Base-by-base conservation (phyloP, 2,113 vertebrate species). In the Calyptommatus sinebrachiatus region DNA sequence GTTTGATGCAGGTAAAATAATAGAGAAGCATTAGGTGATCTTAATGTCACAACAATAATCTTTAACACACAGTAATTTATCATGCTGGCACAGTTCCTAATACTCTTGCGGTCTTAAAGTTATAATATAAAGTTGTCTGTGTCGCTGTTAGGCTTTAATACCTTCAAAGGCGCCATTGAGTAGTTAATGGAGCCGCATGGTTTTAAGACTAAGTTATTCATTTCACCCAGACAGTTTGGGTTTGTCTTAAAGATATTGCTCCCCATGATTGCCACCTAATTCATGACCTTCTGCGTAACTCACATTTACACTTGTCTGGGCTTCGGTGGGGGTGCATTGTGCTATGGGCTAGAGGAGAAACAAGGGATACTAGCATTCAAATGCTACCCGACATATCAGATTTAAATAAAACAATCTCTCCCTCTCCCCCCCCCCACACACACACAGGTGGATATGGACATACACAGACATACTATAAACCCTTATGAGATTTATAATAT, bases 81-180 rank as follows among this genome's bases (percentile, higher is more conserved):
- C 79, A 63, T 84, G 73, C 70, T 86, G 86, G 81, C 78, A 89
- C 87, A 83, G 22, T 1, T 60, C 74, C 81, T 91, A 91, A 90
- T 88, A 50, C 76, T 84, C 83, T 79, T 85, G 84, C n/a, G 88
- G 80, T 71, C 83, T 92, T 91, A 87, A 29, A 76, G 63, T 26
- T 88, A 53, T 89, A 86, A 79, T 5, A 82, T 83, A 85, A 82
- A 87, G 82, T 16, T 81, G 85, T 84, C 87, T 88, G 81, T 70
- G 75, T 83, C 88, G 74, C 18, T 89, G 84, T 69, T 87, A 88
- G 83, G 35, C 79, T 62, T 87, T 93, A 90, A 88, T 89, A 88
- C 83, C 84, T 88, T 84, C 79, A 86, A 91, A 91, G 87, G 53
- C 84, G 61, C 84, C 82, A 80, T 85, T 71, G 76, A 83, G 81